Base-by-base conservation (phyloP, 2,113 vertebrate genomes). In the Ranitomeya variabilis region DNA sequence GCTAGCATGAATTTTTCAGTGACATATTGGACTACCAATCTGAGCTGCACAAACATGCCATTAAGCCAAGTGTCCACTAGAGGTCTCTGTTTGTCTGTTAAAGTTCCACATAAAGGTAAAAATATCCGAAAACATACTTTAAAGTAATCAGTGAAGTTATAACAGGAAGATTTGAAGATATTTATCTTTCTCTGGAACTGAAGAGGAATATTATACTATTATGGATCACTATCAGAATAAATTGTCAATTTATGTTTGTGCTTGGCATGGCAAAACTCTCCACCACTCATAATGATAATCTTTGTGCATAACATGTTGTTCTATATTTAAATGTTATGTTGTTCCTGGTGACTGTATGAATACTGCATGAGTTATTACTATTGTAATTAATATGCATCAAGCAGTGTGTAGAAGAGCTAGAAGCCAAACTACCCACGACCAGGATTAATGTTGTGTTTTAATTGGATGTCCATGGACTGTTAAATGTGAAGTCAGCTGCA, bases 51-150 rank as follows among this genome's bases (percentile, higher is more conserved):
- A 19, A 81, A 60, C 54, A 21, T 37, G 54, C 11, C 11, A 76
- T 86, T 85, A 18, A 26, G 31, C 3, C 2, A 52, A 51, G 1
- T 83, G 51, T 54, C 87, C 87, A 89, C 80, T 57, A 78, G 87
- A 89, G 80, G 87, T 89, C 87, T 83, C 80, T 89, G 57, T 87
- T 87, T 81, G 69, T 8, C 80, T 66, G 69, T 57, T 55, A 55
- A 89, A 81, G 16, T 87, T 67, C 21, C 23, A 73, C 14, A 37
- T 45, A 7, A 21, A 81, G 7, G 11, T 26, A 85, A 18, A 81
- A 62, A 54, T 54, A 55, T 7, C 7, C 19, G 8, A 6, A 13
- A 64, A 55, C 13, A 51, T 52, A 81, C 37, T 37, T 66, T 45
- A 19, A 55, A 79, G 60, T 79, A 64, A 81, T 71, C 11, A 54